These are phyloP conservation scores for Drosophila bifasciata DNA, from an alignment of 1,140 invertebrate species.

Conservation along the genomic window DNA sequence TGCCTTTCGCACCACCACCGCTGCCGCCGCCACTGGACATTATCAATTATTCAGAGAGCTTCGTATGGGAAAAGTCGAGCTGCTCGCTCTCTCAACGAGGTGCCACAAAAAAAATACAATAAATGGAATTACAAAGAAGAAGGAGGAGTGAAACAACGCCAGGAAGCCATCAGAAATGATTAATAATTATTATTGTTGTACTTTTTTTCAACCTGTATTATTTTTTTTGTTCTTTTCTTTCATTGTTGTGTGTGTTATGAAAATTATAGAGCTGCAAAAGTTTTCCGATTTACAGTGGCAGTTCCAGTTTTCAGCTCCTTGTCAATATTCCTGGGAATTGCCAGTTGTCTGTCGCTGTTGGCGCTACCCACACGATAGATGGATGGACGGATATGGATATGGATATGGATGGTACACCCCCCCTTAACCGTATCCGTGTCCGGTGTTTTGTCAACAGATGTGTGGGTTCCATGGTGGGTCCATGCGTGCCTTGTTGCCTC, in stretches of 20 bases:
- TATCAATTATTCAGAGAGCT: conserved; percentile 39
- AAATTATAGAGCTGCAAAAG: conserved; percentile 55
- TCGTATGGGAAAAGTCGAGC: conserved; percentile 6
- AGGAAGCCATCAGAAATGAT: conserved; percentile 3
- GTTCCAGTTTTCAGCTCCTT: conserved; percentile 9
- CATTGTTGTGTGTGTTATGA: conserved; percentile 9
- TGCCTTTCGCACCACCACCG: conserved; percentile 42
- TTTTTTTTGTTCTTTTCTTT: conserved; percentile 7
- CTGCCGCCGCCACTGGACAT: conserved; percentile 32
- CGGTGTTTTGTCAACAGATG: conserved; percentile 51
- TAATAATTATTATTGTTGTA: conserved; percentile 58
- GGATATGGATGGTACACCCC: not conserved
- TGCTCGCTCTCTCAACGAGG: conserved; percentile 36
- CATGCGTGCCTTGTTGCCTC: too few species aligned
- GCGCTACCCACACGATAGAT: not conserved
- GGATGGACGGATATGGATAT: not conserved
- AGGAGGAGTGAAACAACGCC: conserved; percentile 1
- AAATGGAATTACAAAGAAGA: not conserved
- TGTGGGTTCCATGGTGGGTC: conserved; percentile 41
- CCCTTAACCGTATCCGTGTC: not conserved
- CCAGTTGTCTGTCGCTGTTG: conserved; percentile 19
- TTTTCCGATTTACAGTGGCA: conserved; percentile 27
- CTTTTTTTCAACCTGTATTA: conserved; percentile 5
- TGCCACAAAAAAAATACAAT: conserved; percentile 51
- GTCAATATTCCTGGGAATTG: conserved; percentile 2